Evolutionary conservation across 2,797 vertebrate genomes (phyloP).

Genomic region (Chelidonichthys spinosus): DNA sequence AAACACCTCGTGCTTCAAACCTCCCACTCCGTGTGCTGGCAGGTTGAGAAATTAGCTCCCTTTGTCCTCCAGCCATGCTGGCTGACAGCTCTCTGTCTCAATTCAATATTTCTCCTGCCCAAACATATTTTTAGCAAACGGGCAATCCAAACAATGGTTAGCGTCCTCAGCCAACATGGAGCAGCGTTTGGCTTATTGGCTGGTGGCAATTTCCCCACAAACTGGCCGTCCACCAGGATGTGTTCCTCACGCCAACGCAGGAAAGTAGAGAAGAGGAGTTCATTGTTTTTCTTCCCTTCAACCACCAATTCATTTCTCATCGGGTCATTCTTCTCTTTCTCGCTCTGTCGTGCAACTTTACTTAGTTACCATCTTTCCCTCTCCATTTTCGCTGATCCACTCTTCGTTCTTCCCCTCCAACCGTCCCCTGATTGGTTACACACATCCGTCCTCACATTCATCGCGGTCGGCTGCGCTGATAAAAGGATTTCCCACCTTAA

Average conservation of each 20-base stretch:
- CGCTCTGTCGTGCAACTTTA: slow-evolving; percentile 39
- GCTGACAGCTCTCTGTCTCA: slow-evolving; percentile 29
- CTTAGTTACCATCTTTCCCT: slow-evolving; percentile 11
- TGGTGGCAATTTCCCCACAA: slow-evolving; percentile 43
- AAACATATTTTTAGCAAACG: slow-evolving; percentile 56
- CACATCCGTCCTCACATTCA: slow-evolving; percentile 56
- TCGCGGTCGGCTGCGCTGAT: slow-evolving; percentile 61
- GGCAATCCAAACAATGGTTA: slow-evolving; percentile 50
- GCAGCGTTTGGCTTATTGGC: slow-evolving; percentile 33
- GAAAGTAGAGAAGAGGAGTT: slow-evolving; percentile 18
- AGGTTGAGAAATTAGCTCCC: slow-evolving; percentile 45
- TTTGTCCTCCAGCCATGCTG: slow-evolving; percentile 41
- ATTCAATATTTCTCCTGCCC: slow-evolving; percentile 40
- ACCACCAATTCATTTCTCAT: not conserved
- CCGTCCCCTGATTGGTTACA: slow-evolving; percentile 52
- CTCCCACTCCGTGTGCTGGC: slow-evolving; percentile 18
- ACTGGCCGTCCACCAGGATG: slow-evolving; percentile 49
- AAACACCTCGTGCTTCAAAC: not conserved
- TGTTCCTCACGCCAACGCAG: not conserved
- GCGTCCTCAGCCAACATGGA: slow-evolving; percentile 35
- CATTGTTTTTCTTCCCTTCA: slow-evolving; percentile 13
- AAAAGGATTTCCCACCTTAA: slow-evolving; percentile 75
- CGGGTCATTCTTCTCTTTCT: not conserved
- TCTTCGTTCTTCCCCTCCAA: slow-evolving; percentile 40
- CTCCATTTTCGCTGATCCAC: not conserved